Base-by-base conservation (phyloP, 2,888 invertebrate genomes). In the Platypus cylindrus region DNA sequence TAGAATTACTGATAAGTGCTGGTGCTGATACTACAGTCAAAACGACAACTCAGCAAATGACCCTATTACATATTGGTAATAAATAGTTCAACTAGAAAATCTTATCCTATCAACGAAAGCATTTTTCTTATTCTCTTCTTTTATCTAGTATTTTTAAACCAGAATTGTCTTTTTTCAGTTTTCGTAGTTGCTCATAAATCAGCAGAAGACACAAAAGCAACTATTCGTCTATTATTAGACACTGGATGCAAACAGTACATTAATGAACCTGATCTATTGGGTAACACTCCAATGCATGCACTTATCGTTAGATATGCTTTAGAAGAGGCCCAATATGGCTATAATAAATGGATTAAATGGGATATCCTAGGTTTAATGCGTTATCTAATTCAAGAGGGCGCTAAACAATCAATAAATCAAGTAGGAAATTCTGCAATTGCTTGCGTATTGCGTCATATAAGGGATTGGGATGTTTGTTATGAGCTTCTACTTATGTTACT, bases 331-430 rank as follows among this genome's bases (percentile, higher is more conserved):
- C 55, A 58, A 37, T 75, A 73, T 49, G 76, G 75, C 5, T 74
- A 75, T 48, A 71, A 74, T 48, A 73, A 73, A 41, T 78, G 77
- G 78, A 75, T 75, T 49, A 78, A 79, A 52, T 78, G 79, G 72
- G 79, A 79, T 54, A 74, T 81, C 29, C 59, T 81, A 33, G 77
- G 78, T 56, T 64, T 80, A 47, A 74, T 80, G 18, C 60, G 74
- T 9, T 61, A 60, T 48, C 55, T 76, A 34, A 56, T 76, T 22
- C 73, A 72, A 55, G 70, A 73, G 49, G 73, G 78, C 27, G 77
- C 76, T 9, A 67, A 71, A 45, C 73, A 69, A 34, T 75, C 75
- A 5, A 78, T 78, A 32, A 78, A 78, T 55, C 78, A 78, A 49
- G 62, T 69, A 1, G 75, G 75, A 3, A 76, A 78, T 53, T 75